Evolutionary conservation across 2,797 vertebrate species (phyloP), one percentile per base, ranked within the genome.

Genomic region (Arnoldichthys spilopterus): DNA sequence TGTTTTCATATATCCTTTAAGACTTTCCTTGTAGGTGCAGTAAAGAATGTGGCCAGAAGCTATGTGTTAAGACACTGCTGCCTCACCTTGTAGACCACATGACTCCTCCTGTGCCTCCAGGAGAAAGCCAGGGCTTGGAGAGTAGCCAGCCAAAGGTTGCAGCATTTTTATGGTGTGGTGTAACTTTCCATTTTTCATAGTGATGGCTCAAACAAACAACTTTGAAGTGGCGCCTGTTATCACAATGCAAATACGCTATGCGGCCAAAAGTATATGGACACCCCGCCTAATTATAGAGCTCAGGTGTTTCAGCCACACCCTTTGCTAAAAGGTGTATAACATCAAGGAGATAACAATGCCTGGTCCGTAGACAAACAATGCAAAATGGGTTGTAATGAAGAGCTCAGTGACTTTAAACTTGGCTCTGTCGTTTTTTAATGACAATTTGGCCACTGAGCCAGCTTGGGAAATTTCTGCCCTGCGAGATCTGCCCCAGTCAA

Each of bases 111-210:
- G 47, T 1, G 18, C 63, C 56, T 54, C 54, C 28, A 67, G 54
- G 59, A 13, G 12, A 53, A 72, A 74, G 40, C 49, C 16, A 4
- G 5, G n/a, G n/a, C 8, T 22, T 78, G 69, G 59, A 64, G 58
- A 64, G 32, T 2, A 54, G 47, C 24, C 68, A 72, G 7, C 30
- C 43, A 0, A 6, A 0, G n/a, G 20, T 40, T 43, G 22, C 49
- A 56, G 40, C 1, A 3, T 43, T 68, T 74, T 74, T 74, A 63
- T 64, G 18, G 26, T 28, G 37, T 63, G 49, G 45, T 7, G 72
- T 58, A 72, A 78, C 72, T 74, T 78, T 75, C 80, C 45, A 59
- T 82, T 73, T 74, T 78, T 72, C 77, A 47, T 78, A 73, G 77
- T 45, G 58, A 66, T 37, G 28, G 34, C 15, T 9, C 28, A 72